A percentile compares a stretch with the other conserved stretches of the same genome.
These are phyloP conservation scores for Diadophis punctatus DNA, from an alignment of 2,113 vertebrate genomes.

Conservation along the genomic window DNA sequence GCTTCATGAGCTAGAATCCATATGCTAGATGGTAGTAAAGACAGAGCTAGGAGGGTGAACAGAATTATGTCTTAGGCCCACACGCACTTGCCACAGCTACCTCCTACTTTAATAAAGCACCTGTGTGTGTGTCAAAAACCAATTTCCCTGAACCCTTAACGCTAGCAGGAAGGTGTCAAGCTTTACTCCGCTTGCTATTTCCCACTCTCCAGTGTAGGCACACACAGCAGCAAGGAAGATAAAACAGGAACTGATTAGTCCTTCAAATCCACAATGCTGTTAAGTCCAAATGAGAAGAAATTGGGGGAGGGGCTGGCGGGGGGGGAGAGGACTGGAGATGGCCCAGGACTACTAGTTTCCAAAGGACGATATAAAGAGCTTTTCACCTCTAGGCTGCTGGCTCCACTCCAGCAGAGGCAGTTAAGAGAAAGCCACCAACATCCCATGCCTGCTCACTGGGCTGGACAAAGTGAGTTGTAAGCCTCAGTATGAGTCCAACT, in stretches of 20 bases:
- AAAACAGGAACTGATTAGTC: conserved; percentile 57
- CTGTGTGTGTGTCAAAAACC: background rate
- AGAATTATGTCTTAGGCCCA: background rate
- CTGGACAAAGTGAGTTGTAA: conserved; percentile 59
- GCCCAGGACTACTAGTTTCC: conserved; percentile 41
- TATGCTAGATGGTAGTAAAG: background rate
- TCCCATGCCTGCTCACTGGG: conserved; percentile 61
- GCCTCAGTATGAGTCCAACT: conserved; percentile 57
- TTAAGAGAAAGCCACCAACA: conserved; percentile 67
- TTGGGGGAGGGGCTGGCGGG: too few relatives aligned
- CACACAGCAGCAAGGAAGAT: conserved; percentile 43
- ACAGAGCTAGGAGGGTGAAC: background rate
- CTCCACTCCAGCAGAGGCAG: conserved; percentile 59
- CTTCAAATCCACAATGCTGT: conserved; percentile 53
- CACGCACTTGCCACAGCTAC: too few relatives aligned
- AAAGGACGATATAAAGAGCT: conserved; percentile 64
- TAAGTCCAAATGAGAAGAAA: conserved; percentile 32
- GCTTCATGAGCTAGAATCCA: background rate
- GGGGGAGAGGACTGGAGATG: background rate
- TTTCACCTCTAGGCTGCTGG: conserved; percentile 64
- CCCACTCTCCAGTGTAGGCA: background rate
- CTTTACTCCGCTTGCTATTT: background rate
- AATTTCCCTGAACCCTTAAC: background rate
- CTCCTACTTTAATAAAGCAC: background rate
- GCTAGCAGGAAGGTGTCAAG: background rate